Conservation (phyloP, 2,113 vertebrate genomes). For the Beaufortia kweichowensis region DNA sequence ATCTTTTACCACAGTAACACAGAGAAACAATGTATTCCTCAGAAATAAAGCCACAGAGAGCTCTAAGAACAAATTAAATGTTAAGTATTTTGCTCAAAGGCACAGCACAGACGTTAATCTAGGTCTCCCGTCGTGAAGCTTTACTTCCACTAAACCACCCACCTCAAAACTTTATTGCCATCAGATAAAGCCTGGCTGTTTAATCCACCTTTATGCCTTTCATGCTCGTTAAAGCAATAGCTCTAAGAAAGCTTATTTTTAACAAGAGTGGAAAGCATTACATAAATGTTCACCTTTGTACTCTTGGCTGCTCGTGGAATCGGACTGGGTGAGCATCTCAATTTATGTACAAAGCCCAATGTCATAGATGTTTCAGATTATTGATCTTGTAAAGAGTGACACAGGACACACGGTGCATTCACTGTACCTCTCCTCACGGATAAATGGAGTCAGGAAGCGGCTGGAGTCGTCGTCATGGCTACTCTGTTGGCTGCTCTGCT, state of each 20-base stretch:
- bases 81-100: background rate
- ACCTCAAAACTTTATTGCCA: no score
- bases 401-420: constrained; percentile 39
- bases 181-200: background rate
- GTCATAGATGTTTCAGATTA: background rate
- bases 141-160: background rate
- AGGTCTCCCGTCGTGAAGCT: background rate
- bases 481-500: constrained; percentile 87
- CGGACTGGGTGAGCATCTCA: background rate
- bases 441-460: constrained; percentile 85
- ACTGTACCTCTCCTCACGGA: constrained; percentile 79
- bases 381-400: no score
- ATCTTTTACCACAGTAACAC: no score
- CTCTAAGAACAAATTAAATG: background rate
- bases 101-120: background rate
- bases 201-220: background rate
- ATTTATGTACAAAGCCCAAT: background rate
- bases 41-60: background rate
- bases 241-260: background rate
- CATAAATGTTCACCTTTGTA: background rate
- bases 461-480: constrained; percentile 86
- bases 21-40: background rate
- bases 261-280: background rate
- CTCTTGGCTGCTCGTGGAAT: background rate
- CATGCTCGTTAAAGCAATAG: background rate